Conservation (phyloP, 2,797 vertebrate genomes). For the Balearica regulorum region DNA sequence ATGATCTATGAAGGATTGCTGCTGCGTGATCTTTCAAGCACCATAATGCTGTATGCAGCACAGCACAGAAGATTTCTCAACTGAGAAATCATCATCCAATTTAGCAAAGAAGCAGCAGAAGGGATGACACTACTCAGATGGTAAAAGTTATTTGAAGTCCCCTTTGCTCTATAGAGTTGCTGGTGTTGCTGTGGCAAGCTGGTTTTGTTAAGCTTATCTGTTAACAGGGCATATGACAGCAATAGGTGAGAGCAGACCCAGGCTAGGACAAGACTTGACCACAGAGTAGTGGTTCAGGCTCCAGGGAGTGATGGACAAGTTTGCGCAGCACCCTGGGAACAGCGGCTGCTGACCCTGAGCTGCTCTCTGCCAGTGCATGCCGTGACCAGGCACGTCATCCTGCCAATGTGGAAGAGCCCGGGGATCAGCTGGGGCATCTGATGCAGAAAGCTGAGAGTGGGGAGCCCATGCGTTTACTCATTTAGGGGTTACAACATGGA, state of each 20-base stretch:
- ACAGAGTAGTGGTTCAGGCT: not conserved
- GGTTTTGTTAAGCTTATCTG: not conserved
- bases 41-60: not conserved
- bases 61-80: not conserved
- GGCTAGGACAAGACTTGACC: not conserved
- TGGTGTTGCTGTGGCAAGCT: not conserved
- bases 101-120: not conserved
- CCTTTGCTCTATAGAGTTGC: not conserved
- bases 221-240: not conserved
- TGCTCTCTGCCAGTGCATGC: not conserved
- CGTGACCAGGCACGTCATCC: accelerated
- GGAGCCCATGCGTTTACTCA: not conserved
- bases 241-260: not conserved
- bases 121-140: not conserved
- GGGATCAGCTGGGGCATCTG: not conserved
- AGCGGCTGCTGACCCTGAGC: not conserved
- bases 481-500: not conserved
- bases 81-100: not conserved
- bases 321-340: not conserved
- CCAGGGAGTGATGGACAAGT: not conserved
- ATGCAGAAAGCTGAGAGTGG: not conserved
- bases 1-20: not conserved
- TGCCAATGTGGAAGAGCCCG: not conserved
- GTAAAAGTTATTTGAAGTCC: no score
- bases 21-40: not conserved